These are phyloP conservation scores for Stigmatopora nigra DNA, from an alignment of 2,113 vertebrate genomes.

Conservation along the genomic window DNA sequence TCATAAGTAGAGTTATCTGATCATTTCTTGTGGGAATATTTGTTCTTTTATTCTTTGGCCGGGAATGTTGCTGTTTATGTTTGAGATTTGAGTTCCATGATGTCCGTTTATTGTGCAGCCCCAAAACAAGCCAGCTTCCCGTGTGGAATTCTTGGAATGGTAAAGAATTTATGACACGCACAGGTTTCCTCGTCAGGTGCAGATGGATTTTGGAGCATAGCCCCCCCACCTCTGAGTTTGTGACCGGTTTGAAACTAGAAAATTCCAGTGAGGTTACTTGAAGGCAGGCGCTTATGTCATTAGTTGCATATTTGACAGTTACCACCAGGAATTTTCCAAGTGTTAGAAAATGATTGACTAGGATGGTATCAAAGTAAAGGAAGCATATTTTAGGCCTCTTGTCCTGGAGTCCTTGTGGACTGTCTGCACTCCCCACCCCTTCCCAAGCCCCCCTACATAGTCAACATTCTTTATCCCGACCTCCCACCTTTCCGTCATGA, in stretches of 20 bases:
- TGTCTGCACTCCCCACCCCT: constrained; percentile 13
- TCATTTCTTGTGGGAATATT: background rate
- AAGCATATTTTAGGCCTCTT: background rate
- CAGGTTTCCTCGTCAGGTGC: constrained; percentile 14
- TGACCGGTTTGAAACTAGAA: background rate
- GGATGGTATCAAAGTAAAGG: background rate
- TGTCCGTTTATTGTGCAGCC: background rate
- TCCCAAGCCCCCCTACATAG: constrained; percentile 39
- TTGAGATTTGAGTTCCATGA: constrained; percentile 2
- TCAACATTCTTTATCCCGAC: constrained; percentile 63
- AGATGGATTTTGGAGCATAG: constrained; percentile 5
- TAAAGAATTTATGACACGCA: constrained; percentile 26
- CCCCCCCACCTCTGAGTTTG: background rate
- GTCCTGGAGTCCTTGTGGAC: constrained; percentile 12
- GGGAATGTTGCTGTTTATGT: background rate
- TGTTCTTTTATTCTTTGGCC: background rate
- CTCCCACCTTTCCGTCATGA: constrained; percentile 53
- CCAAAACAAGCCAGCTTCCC: background rate
- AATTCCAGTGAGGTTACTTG: background rate
- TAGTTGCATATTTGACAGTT: background rate
- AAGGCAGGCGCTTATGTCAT: background rate
- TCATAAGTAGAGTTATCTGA: background rate
- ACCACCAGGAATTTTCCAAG: background rate
- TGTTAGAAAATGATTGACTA: background rate
- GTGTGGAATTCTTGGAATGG: constrained; percentile 32